Evolutionary conservation across 2,797 vertebrate species (phyloP), one percentile per base, ranked within the genome.

Genomic region (Rhinatrema bivittatum): DNA sequence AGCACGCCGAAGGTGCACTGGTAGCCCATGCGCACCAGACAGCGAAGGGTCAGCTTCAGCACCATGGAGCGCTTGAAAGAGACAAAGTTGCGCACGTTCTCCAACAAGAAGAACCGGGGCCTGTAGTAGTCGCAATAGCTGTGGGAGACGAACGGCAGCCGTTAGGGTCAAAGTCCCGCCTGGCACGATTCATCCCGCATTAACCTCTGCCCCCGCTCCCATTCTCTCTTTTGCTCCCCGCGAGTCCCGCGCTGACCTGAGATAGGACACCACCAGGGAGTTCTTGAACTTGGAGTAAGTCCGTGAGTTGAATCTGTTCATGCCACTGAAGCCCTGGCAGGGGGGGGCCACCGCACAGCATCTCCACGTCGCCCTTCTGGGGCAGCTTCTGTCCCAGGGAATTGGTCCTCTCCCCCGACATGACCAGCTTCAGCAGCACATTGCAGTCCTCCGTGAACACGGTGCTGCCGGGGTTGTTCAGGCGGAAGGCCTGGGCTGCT

Each of bases 271-370:
- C 48, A 98, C 95, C 4, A 98, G 68, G 0, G 94, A 98, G 67
- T 98, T 98, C 72, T 98, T 98, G 77, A 98, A 98, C 54, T 93
- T 94, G 3, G 95, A 98, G 49, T 98, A 98, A 10, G 94, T 98
- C 20, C 95, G 89, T 0, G 95, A 98, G 59, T 98, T 98, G 81
- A 98, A 98, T 60, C 95, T 89, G 77, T 98, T 98, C 95, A 98
- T 98, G 25, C 95, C 95, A 1, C 93, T 97, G 70, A 98, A 98
- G 15, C 94, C 93, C 72, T 98, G 95, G 72, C 95, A 98, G 0
- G 95, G 95, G n/a, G 0, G 95, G 95, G 1, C 95, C 95, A 0
- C 95, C 95, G 0, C 95, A 98, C 2, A 98, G 81, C 93, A 98
- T 89, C 73, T 98, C 95, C 50, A 98, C 95, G 0, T 98, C 95